Conservation (phyloP, 2,888 invertebrate species). For the Litoditis marina region DNA sequence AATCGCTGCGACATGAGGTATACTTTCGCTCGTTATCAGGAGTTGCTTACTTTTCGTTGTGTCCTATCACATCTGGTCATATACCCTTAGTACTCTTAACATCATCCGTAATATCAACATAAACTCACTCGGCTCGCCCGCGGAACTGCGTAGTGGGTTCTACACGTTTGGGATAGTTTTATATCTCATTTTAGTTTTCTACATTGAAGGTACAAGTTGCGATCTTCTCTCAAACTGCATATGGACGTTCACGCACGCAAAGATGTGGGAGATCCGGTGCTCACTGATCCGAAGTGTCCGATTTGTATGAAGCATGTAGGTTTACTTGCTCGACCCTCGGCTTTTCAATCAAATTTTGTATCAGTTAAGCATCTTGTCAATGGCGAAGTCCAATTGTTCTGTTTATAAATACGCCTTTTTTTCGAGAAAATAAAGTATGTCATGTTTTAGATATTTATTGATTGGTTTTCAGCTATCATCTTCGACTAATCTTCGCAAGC, state of each 20-base stretch:
- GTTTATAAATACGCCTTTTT: too few species aligned
- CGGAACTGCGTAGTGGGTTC: too few species aligned
- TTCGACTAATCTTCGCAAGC: conserved; percentile 11
- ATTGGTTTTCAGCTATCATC: conserved; percentile 17
- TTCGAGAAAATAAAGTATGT: too few species aligned
- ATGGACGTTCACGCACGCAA: conserved; percentile 18
- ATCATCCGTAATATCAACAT: too few species aligned
- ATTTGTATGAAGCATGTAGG: conserved; percentile 20
- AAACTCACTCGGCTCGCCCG: too few species aligned
- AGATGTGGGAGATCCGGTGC: conserved; percentile 17
- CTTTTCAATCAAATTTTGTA: not conserved
- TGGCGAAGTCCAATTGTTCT: not conserved
- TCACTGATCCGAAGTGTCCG: conserved; percentile 19
- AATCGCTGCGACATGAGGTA: not conserved
- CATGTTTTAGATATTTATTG: too few species aligned
- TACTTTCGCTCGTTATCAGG: too few species aligned
- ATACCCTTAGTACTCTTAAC: too few species aligned
- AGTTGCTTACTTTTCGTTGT: too few species aligned
- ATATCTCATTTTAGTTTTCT: too few species aligned
- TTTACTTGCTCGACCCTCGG: not conserved
- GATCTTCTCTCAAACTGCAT: conserved; percentile 18
- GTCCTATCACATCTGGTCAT: too few species aligned
- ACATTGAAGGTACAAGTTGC: conserved; percentile 16
- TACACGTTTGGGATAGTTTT: too few species aligned
- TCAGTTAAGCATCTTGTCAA: not conserved